Conservation (phyloP, 2,113 vertebrate genomes). For the Dicentrarchus labrax region DNA sequence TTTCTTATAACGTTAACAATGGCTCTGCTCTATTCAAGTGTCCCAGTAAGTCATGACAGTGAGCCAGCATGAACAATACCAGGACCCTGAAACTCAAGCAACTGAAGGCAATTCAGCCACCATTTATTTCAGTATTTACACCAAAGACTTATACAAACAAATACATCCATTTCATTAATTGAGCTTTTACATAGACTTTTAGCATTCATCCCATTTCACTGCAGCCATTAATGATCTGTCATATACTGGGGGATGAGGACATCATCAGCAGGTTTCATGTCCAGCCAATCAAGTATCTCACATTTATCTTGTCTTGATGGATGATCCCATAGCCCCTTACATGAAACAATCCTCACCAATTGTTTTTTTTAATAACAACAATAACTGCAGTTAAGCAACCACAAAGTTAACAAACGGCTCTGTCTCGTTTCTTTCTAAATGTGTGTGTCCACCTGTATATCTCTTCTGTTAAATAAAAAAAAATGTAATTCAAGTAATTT, state of each 20-base stretch:
- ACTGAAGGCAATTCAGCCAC: not conserved
- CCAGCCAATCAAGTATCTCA: not conserved
- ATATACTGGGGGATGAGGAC: not conserved
- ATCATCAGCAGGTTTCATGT: not conserved
- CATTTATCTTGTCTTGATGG: too few relatives aligned
- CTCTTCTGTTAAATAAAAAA: too few relatives aligned
- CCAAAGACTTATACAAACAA: too few relatives aligned
- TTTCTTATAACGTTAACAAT: not conserved
- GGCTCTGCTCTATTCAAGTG: not conserved
- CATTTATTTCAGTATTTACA: not conserved
- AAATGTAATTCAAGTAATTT: conserved; percentile 7
- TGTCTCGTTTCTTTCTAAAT: not conserved
- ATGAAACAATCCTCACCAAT: not conserved
- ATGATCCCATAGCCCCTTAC: too few relatives aligned
- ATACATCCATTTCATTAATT: not conserved
- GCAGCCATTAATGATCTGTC: not conserved
- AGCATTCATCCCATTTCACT: too few relatives aligned
- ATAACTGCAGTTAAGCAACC: not conserved
- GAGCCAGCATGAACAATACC: not conserved
- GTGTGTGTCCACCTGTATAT: not conserved
- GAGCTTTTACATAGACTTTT: not conserved
- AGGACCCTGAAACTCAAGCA: not conserved
- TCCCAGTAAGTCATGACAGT: not conserved
- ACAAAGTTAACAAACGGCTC: not conserved
- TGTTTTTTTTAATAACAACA: not conserved